Evolutionary conservation across 2,797 vertebrate genomes (phyloP), one percentile per base, ranked within the genome.

Genomic region (Acrossocheilus fasciatus): DNA sequence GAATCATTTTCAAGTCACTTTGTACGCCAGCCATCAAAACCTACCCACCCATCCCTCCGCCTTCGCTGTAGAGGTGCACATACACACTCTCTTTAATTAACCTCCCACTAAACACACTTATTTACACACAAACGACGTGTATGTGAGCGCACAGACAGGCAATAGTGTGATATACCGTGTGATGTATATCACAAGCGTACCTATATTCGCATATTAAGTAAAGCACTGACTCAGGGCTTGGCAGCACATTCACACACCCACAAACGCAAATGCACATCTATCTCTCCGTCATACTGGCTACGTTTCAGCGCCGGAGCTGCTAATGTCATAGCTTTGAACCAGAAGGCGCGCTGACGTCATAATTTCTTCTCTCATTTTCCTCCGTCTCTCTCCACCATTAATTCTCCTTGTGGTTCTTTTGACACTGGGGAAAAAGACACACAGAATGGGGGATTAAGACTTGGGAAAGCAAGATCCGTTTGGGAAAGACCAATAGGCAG

Each of bases 1-100:
- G 90, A 89, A 92, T 94, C 93, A 92, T 93, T 88, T 84, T 92
- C 86, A 90, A 91, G 88, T 90, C 92, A 89, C 62, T 75, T 6
- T 70, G 77, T 88, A 77, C 83, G 86, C 86, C 86, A 82, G 79
- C 64, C 70, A 79, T 81, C 84, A 87, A 78, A 87, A 72, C 75
- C 77, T 76, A 73, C 81, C 83, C 86, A 85, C 86, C 83, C 80
- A 68, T 84, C 45, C 69, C 84, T 86, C 74, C 82, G 79, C 86
- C 43, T 57, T 54, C 72, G 15, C n/a, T n/a, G 30, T n/a, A 88
- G 45, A 82, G 11, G 14, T 45, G 70, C 72, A 85, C 83, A 83
- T 66, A 82, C 83, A 62, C 82, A 90, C 85, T 88, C 82, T 89
- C 83, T 88, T 83, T 81, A 83, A 88, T 89, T 87, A 87, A 86